Evolutionary conservation across 2,113 vertebrate genomes (phyloP).

Genomic region (Hippocampus abdominalis): DNA sequence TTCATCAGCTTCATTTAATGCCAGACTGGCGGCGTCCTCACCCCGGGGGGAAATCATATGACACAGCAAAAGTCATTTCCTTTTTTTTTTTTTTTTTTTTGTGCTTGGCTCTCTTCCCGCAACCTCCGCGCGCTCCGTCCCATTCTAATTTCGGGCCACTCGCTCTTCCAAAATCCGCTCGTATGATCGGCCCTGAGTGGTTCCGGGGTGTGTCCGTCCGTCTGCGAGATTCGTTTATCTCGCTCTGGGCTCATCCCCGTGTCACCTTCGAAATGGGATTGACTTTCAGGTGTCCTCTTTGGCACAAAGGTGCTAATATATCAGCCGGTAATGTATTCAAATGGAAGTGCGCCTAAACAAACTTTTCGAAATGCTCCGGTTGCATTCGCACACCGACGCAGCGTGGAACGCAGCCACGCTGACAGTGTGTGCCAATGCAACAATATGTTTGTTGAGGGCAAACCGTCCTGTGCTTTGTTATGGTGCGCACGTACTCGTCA

Average conservation of each 20-base stretch:
- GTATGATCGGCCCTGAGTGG: neutral
- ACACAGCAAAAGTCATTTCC: conserved; percentile 1
- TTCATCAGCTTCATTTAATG: conserved; percentile 3
- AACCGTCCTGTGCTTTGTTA: neutral
- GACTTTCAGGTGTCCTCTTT: neutral
- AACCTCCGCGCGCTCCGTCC: neutral
- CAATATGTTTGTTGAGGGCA: neutral
- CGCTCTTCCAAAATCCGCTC: neutral
- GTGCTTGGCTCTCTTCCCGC: neutral
- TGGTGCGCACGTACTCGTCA: neutral
- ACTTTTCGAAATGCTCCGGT: neutral
- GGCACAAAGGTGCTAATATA: neutral
- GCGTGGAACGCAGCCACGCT: neutral
- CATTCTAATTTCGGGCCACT: neutral
- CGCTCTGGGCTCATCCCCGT: neutral
- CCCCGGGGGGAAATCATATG: neutral
- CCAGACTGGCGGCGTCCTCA: neutral
- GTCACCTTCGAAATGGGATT: neutral
- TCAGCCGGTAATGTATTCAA: neutral
- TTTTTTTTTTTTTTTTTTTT: neutral
- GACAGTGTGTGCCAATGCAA: neutral
- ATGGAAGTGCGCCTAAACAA: neutral
- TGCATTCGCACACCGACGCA: neutral
- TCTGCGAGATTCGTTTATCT: neutral
- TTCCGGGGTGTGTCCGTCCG: neutral